Percentiles rank a stretch among this genome's conserved stretches.
phyloP scores from a whole-genome alignment of 2,797 vertebrate genomes.

The Nothura maculosa region DNA sequence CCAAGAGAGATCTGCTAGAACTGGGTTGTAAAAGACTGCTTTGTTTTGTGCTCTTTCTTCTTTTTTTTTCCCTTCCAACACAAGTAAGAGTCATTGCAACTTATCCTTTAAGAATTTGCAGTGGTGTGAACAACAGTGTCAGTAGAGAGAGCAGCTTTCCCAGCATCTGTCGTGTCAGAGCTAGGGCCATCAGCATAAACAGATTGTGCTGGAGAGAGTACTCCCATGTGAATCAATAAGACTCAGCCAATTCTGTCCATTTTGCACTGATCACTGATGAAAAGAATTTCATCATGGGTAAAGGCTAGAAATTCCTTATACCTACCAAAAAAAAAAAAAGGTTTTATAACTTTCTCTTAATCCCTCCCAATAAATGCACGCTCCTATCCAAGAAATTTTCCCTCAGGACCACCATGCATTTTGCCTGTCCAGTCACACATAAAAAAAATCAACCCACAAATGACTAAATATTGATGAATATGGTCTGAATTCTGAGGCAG shows the following conservation, averaged over 20 bases:
- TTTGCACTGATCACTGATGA: not conserved
- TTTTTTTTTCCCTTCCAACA: not conserved
- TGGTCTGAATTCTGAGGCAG: not conserved
- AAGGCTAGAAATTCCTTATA: not conserved
- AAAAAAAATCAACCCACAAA: not conserved
- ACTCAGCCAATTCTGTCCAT: constrained; percentile 6
- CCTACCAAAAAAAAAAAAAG: not conserved
- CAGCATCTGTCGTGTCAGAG: constrained; percentile 31
- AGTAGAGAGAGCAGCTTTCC: constrained; percentile 31
- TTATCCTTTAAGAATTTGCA: constrained; percentile 15
- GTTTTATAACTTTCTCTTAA: constrained; percentile 7
- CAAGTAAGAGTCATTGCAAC: not conserved
- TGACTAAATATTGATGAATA: constrained; percentile 40
- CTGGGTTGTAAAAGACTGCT: not conserved
- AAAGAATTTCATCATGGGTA: constrained; percentile 27
- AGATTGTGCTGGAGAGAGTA: constrained; percentile 37
- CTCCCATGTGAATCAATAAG: constrained; percentile 15
- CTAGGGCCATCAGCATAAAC: constrained; percentile 49
- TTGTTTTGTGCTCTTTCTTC: not conserved
- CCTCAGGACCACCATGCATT: not conserved
- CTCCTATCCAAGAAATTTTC: constrained; percentile 5
- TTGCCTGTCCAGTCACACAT: not conserved
- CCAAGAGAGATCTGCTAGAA: not conserved
- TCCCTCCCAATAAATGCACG: not conserved
- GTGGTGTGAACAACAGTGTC: not conserved